Evolutionary conservation across 2,797 vertebrate species (phyloP), one percentile per base, ranked within the genome.

Genomic region (Chelon auratus): DNA sequence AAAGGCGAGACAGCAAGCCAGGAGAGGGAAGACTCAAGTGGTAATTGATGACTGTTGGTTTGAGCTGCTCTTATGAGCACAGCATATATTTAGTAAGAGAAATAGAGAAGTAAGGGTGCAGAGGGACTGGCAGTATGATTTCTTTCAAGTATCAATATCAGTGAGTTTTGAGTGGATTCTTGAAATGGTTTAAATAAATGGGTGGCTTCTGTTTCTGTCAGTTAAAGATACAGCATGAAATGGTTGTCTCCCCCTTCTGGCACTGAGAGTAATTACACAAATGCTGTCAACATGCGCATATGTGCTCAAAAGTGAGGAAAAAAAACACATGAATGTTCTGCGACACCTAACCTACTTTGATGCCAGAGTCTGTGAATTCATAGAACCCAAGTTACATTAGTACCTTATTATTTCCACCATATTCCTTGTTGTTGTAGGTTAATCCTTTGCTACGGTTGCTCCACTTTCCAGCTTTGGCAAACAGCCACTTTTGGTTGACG

Each of bases 11-110:
- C 57, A 68, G 65, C 3, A 6, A 72, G 40, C 20, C 14, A 62
- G 63, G 57, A 67, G 52, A 71, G 24, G 42, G 54, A 71, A 72
- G 76, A 71, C 62, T 74, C 68, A 85, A 79, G 55, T 54, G 57
- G 75, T 84, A 88, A 88, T 72, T 86, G 77, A 86, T 87, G 77
- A 79, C 53, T 87, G 81, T 80, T 83, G 77, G 61, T 85, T 78
- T 69, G 73, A 68, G 72, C 72, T 64, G 47, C 72, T 77, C 30
- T 68, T 64, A 66, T 57, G 58, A 77, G 88, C 57, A 78, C 2
- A 20, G 50, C 59, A 74, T 68, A 69, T 60, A 78, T 73, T 81
- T 74, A 83, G 70, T 64, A 6, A 10, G 57, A 64, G 6, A 67
- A 63, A 71, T 13, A 56, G n/a, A 60, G 36, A 53, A 55, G 13